phyloP scores from a whole-genome alignment of 2,888 invertebrate genomes.

The Gymnosoma rotundatum region DNA sequence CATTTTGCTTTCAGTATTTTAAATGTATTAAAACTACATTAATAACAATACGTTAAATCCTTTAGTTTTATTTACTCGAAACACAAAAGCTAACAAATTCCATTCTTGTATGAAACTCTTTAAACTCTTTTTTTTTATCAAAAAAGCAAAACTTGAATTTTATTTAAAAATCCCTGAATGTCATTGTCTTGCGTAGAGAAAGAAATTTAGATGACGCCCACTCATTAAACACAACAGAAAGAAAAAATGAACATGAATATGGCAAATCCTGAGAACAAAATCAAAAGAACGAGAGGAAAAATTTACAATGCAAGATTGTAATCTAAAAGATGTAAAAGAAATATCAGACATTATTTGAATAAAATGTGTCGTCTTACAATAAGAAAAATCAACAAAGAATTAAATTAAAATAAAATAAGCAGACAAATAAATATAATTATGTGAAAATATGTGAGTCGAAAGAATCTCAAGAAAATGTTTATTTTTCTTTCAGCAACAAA shows the following conservation, averaged over 20 bases:
- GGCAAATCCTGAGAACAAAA: slow-evolving; percentile 61
- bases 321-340: slow-evolving; percentile 56
- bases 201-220: slow-evolving; percentile 45
- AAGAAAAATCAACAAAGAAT: neutral
- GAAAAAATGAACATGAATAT: slow-evolving; percentile 28
- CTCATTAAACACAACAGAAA: slow-evolving; percentile 49
- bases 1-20: no score
- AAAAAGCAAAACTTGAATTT: neutral
- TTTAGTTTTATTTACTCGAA: no score
- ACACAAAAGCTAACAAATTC: no score
- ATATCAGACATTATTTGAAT: slow-evolving; percentile 62
- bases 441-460: slow-evolving; percentile 59
- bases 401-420: neutral
- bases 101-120: no score
- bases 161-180: neutral
- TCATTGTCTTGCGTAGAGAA: slow-evolving; percentile 8
- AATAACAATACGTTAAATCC: no score
- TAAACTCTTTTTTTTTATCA: no score
- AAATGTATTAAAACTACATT: no score
- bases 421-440: slow-evolving; percentile 58
- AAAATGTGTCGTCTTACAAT: slow-evolving; percentile 62
- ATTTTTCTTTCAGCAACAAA: slow-evolving; percentile 15
- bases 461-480: slow-evolving; percentile 47
- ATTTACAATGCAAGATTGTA: slow-evolving; percentile 52
- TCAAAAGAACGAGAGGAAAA: neutral